Conservation (phyloP, 2,888 invertebrate genomes). For the Barypeithes pellucidus region DNA sequence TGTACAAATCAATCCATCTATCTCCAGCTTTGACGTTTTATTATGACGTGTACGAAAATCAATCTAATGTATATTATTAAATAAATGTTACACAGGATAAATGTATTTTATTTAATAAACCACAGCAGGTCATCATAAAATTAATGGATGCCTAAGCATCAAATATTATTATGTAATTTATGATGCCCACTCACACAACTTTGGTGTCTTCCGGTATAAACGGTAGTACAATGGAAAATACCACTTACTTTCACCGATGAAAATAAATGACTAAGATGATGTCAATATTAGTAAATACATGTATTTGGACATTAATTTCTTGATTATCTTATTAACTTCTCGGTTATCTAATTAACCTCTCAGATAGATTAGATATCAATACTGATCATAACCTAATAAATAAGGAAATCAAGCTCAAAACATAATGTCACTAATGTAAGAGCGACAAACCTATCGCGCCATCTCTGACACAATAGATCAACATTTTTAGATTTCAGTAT, state of each 20-base stretch:
- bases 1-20: background rate
- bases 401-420: too few relatives aligned
- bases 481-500: background rate
- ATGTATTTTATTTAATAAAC: constrained; percentile 19
- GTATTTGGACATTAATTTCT: too few relatives aligned
- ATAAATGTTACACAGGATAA: constrained; percentile 2
- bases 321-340: too few relatives aligned
- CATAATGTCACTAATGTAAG: too few relatives aligned
- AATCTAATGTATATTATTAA: background rate
- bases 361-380: too few relatives aligned
- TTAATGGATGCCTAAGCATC: constrained; percentile 6
- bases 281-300: constrained; percentile 10
- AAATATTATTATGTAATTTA: constrained; percentile 21
- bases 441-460: background rate
- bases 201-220: constrained; percentile 2
- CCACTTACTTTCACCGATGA: constrained; percentile 20
- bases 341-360: too few relatives aligned
- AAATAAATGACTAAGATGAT: background rate
- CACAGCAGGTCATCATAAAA: background rate
- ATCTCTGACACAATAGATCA: background rate
- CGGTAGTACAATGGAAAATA: background rate
- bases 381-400: too few relatives aligned
- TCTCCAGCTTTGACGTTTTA: background rate
- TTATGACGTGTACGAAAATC: background rate
- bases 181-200: constrained; percentile 4